Base-by-base conservation (phyloP, 2,113 vertebrate species). In the Sinocyclocheilus grahami region DNA sequence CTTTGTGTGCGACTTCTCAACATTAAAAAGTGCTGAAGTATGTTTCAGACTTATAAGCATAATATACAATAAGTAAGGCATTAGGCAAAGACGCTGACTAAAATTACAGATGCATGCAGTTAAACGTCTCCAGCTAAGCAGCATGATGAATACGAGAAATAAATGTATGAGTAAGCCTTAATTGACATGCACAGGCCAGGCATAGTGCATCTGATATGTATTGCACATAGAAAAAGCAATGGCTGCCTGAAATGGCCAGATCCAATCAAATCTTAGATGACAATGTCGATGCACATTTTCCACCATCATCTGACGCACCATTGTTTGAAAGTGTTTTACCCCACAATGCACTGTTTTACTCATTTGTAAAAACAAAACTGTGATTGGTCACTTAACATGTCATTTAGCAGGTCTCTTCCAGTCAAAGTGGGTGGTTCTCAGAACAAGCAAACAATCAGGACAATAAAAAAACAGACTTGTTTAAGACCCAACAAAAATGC, bases 21-120 rank as follows among this genome's bases (percentile, higher is more conserved):
- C 79, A 81, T 63, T 82, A 53, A 86, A 74, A 87, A 71, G 46
- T 72, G 39, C 30, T 87, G 75, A 89, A 89, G 79, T 77, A 62
- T 86, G 82, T 89, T 86, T 87, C 24, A 67, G 72, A 85, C 22
- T 48, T 77, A 62, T 81, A 48, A 77, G 75, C 69, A 80, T 55
- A 67, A 89, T 84, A 69, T 18, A 24, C 37, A 46, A 3, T 14
- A 12, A 10, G 16, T 39, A 16, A 39, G 18, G 20, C 1, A 79
- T 39, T 16, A 69, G 14, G 62, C 63, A 46, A 33, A 82, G 42
- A 82, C 16, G 24, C 30, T 69, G 14, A 69, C 13, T 18, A 1
- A 27, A 24, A 48, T 53, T 71, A 51, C 7, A 46, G 8, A 18
- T 71, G 20, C 58, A 74, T 42, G 37, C 71, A 42, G 10, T n/a